Evolutionary conservation across 2,888 invertebrate genomes (phyloP).

Genomic region (Catotricha subobsoleta): DNA sequence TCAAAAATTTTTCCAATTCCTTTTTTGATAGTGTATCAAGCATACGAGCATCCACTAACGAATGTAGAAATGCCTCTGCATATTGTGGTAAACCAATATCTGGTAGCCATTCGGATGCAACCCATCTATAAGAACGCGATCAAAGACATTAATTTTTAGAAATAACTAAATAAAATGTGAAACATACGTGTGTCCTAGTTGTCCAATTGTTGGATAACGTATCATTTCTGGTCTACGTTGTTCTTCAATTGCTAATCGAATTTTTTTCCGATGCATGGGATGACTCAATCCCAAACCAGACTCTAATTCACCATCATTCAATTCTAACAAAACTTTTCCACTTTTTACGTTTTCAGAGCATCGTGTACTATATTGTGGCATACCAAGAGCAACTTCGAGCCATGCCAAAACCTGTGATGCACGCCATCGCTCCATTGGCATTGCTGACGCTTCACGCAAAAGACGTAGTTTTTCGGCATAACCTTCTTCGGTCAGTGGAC

Average conservation of each 20-base stretch:
- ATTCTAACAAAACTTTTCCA: slow-evolving; percentile 83
- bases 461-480: slow-evolving; percentile 28
- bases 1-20: slow-evolving; percentile 83
- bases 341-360: slow-evolving; percentile 90
- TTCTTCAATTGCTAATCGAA: slow-evolving; percentile 84
- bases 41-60: slow-evolving; percentile 84
- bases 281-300: slow-evolving; percentile 79
- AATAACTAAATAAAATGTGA: neutral
- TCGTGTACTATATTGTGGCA: slow-evolving; percentile 81
- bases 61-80: slow-evolving; percentile 70
- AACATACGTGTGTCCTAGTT: slow-evolving; percentile 54
- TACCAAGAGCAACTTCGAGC: slow-evolving; percentile 83
- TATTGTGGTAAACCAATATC: slow-evolving; percentile 83
- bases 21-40: slow-evolving; percentile 84
- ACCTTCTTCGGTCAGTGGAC: slow-evolving; percentile 27
- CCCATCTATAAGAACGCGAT: slow-evolving; percentile 51
- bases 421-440: slow-evolving; percentile 80
- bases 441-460: slow-evolving; percentile 62
- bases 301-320: slow-evolving; percentile 81
- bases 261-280: slow-evolving; percentile 84
- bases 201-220: slow-evolving; percentile 72
- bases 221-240: slow-evolving; percentile 72
- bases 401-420: slow-evolving; percentile 87
- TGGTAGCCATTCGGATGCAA: slow-evolving; percentile 81
- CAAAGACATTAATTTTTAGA: neutral